Conservation (phyloP, 2,797 vertebrate species). For the Xiphorhynchus erythropygius region DNA sequence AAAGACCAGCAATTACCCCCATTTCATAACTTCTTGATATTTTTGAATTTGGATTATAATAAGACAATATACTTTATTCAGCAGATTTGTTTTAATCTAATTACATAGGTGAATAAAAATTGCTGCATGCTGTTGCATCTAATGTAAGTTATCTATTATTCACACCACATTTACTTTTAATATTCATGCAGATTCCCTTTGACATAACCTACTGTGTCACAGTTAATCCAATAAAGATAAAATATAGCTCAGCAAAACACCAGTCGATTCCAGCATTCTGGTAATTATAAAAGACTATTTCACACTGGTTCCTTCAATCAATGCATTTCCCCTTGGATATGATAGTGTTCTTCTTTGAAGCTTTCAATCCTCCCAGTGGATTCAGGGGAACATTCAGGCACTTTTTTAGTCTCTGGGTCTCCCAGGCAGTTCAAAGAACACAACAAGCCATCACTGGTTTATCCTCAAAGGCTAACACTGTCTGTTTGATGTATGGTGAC, state of each 20-base stretch:
- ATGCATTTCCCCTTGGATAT: conserved; percentile 73
- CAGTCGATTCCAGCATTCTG: conserved; percentile 80
- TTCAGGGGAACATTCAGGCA: conserved; percentile 72
- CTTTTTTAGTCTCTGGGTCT: conserved; percentile 73
- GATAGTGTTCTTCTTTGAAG: conserved; percentile 78
- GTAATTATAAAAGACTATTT: conserved; percentile 84
- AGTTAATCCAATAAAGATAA: conserved; percentile 86
- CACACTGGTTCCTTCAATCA: conserved; percentile 80
- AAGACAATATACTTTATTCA: conserved; percentile 78
- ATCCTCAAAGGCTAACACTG: conserved; percentile 81
- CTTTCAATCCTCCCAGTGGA: conserved; percentile 75
- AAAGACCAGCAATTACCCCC: conserved; percentile 46
- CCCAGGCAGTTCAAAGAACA: conserved; percentile 79
- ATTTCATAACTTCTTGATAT: conserved; percentile 57
- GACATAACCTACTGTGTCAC: conserved; percentile 85
- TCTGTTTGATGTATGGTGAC: conserved; percentile 82
- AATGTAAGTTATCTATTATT: conserved; percentile 85
- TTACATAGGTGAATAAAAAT: conserved; percentile 82
- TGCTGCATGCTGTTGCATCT: conserved; percentile 78
- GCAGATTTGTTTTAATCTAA: conserved; percentile 81
- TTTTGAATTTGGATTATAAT: conserved; percentile 69
- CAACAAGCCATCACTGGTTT: conserved; percentile 79
- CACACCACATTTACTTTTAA: conserved; percentile 85
- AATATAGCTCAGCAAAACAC: conserved; percentile 82
- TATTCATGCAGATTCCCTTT: conserved; percentile 84